Conservation (phyloP, 92 coral and sea anemone genomes). For the Montipora capitata region DNA sequence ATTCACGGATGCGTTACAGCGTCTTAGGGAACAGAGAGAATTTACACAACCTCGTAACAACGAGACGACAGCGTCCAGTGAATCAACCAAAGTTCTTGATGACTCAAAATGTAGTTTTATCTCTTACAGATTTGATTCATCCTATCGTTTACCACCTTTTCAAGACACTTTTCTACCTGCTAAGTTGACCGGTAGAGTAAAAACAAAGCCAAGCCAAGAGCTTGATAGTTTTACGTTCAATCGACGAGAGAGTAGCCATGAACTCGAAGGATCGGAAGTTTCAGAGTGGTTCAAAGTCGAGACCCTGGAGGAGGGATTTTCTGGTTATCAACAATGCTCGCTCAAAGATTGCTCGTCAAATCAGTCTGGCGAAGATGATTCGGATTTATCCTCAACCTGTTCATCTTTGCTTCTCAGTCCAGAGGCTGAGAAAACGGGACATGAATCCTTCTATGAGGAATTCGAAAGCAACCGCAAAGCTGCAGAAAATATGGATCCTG, state of each 20-base stretch:
- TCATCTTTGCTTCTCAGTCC: slow-evolving; percentile 64
- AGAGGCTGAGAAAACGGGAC: slow-evolving; percentile 21
- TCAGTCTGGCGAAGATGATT: slow-evolving; percentile 62
- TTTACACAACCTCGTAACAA: slow-evolving; percentile 31
- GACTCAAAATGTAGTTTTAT: slow-evolving; percentile 86
- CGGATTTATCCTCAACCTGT: slow-evolving; percentile 57
- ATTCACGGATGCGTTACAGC: slow-evolving; percentile 88
- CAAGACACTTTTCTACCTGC: slow-evolving; percentile 80
- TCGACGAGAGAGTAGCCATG: slow-evolving; percentile 28
- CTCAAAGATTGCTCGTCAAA: slow-evolving; percentile 36
- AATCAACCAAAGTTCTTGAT: slow-evolving; percentile 35
- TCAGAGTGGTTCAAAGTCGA: slow-evolving; percentile 78
- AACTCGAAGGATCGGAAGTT: slow-evolving; percentile 31
- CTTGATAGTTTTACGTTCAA: not conserved
- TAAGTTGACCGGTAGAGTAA: slow-evolving; percentile 38
- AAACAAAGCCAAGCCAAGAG: slow-evolving; percentile 37
- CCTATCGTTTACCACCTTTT: slow-evolving; percentile 85
- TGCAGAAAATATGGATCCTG: slow-evolving; percentile 31
- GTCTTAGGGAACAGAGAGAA: slow-evolving; percentile 77
- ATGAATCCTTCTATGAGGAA: slow-evolving; percentile 15
- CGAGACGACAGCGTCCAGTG: slow-evolving; percentile 27
- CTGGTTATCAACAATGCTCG: slow-evolving; percentile 40
- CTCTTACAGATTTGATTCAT: slow-evolving; percentile 86
- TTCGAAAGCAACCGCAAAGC: slow-evolving; percentile 29
- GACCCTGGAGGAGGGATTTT: slow-evolving; percentile 84